Evolutionary conservation across 2,113 vertebrate species (phyloP).

Genomic region (Oceanodroma tethys): DNA sequence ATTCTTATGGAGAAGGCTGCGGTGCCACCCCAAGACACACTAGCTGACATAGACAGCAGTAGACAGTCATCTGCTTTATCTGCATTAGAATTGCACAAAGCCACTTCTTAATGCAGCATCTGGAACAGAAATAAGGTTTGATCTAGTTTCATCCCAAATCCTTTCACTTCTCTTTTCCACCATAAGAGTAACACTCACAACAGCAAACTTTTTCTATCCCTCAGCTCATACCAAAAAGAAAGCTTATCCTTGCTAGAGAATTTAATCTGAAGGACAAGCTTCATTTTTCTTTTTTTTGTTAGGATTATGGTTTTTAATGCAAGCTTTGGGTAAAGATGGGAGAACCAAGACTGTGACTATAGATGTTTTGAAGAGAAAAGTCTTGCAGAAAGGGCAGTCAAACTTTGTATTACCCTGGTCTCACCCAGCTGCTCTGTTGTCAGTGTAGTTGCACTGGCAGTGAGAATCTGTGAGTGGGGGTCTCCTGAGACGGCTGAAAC

Average conservation of each 20-base stretch:
- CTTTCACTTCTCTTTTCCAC: background rate
- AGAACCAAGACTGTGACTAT: background rate
- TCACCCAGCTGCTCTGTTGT: background rate
- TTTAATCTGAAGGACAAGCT: background rate
- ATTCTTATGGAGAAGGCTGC: background rate
- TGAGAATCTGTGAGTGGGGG: background rate
- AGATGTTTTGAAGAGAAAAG: background rate
- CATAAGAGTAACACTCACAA: background rate
- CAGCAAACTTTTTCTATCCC: background rate
- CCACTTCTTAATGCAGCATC: background rate
- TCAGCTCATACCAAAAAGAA: background rate
- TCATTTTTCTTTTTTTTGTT: fast-evolving
- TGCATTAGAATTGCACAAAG: background rate
- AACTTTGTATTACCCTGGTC: background rate
- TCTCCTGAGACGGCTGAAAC: fast-evolving
- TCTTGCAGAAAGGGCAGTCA: background rate
- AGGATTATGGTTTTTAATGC: background rate
- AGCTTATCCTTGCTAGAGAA: background rate
- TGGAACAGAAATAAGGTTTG: background rate
- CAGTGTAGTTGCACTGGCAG: background rate
- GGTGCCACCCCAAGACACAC: background rate
- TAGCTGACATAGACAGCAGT: background rate
- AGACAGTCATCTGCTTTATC: background rate
- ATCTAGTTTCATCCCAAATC: background rate
- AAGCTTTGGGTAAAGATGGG: background rate